Base-by-base conservation (phyloP, 2,797 vertebrate species). In the Alosa sapidissima region DNA sequence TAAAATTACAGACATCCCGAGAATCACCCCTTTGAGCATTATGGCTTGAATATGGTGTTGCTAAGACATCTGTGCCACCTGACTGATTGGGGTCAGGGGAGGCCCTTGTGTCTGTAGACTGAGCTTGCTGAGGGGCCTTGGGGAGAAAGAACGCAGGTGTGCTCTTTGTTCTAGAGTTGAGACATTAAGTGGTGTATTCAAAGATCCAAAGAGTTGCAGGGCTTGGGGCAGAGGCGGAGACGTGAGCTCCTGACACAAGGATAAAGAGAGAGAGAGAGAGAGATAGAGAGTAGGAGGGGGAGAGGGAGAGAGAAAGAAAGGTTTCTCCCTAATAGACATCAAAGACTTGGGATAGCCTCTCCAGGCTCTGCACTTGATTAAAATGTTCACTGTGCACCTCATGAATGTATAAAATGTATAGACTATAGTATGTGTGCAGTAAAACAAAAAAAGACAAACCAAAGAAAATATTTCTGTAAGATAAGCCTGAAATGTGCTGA, bases 341-440 rank as follows among this genome's bases (percentile, higher is more conserved):
- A 91, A 91, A 88, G 85, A 55, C 83, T 83, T 83, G 41, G 72
- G 24, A 85, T 88, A 81, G 81, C 81, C 49, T 88, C 89, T 85
- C 11, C 83, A 48, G 4, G 6, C 19, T 13, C 10, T 19, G 60
- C 81, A 87, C 81, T 78, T 86, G 85, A 49, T 88, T 89, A 87
- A 87, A 90, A 81, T 87, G 87, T 84, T 75, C 36, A 81, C 65
- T 85, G 21, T 75, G 81, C 16, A n/a, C 65, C 54, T 54, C n/a
- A 68, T 84, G 45, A 81, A 45, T 21, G 41, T 41, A 41, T 41
- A 41, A 48, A 75, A 6, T 72, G 65, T 75, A 36, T 5, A 45
- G 33, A 45, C 14, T 75, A 75, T 2, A 16, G 65, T 72, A 72
- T 14, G 36, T 75, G 36, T 75, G 6, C 6, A 75, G 33, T 24